Evolutionary conservation across 1,140 invertebrate species (phyloP), one percentile per base, ranked within the genome.

Genomic region (Drosophila arizonae): DNA sequence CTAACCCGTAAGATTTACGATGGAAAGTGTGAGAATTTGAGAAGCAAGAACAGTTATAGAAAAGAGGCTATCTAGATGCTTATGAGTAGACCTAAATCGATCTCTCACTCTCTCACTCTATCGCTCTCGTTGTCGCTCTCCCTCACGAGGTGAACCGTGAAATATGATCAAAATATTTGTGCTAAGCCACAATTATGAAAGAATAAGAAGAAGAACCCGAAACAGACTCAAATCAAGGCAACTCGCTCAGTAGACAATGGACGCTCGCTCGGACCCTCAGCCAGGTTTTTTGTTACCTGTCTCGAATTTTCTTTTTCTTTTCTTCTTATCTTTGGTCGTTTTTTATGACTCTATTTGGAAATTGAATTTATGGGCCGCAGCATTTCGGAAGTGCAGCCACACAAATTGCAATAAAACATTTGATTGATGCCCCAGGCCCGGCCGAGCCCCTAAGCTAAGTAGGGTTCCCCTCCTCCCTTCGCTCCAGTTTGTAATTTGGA

Each of bases 81-180:
- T 36, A 36, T 36, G 33, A 36, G 33, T 58, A 66, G 77, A 71
- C 10, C 28, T 30, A 30, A 30, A 30, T 30, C 6, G 28, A 33
- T 33, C 33, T n/a, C 43, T 36, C 50, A 50, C 39, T 43, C 26
- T 51, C 26, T 28, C 50, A 50, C 39, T 43, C 33, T 51, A n/a
- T 13, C 24, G 13, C 36, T 65, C 43, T 51, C 4, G 3, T 33
- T 48, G 17, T 24, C 56, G 39, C 24, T 24, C n/a, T 39, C 61
- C 39, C 10, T 33, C 46, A 26, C 43, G 26, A 26, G 48, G 45
- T 82, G 76, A 79, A 64, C 85, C 85, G 77, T 87, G 84, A 87
- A 87, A 87, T 87, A 87, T 87, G 84, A 87, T 87, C 84, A 87
- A 87, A 87, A 87, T 81, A 86, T 85, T 84, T 85, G 72, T 84